Percentiles rank a stretch among this genome's conserved stretches.
Conservation (phyloP, 2,797 vertebrate genomes). For the Microctenopoma steveboyesi region DNA sequence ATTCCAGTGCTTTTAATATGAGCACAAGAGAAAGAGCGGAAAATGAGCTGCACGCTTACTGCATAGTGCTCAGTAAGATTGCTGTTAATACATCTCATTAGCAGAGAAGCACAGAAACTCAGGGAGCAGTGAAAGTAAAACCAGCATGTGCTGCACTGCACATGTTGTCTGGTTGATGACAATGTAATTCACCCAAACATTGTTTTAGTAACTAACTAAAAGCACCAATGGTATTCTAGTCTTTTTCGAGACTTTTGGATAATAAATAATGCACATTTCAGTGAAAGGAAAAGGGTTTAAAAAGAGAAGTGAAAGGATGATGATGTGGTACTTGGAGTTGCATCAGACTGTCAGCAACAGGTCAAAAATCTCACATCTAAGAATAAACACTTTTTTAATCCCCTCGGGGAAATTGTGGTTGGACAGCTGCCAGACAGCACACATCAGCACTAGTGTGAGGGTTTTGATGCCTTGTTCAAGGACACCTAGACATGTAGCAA, state of each 20-base stretch:
- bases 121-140: slow-evolving; percentile 4
- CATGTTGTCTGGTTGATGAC: slow-evolving; percentile 15
- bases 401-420: no score
- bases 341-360: background rate
- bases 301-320: slow-evolving; percentile 3
- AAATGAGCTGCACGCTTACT: slow-evolving; percentile 7
- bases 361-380: background rate
- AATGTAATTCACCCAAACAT: background rate
- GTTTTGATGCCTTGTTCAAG: no score
- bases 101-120: slow-evolving; percentile 16
- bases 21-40: slow-evolving; percentile 7
- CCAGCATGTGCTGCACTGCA: background rate
- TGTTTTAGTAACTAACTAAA: background rate
- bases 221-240: no score
- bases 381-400: no score
- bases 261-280: background rate
- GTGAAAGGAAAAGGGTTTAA: background rate
- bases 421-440: no score
- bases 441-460: no score
- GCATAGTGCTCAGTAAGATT: slow-evolving; percentile 44
- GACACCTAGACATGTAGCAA: no score
- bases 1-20: background rate
- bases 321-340: background rate
- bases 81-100: slow-evolving; percentile 42
- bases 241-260: no score